These are phyloP conservation scores for Cairina moschata DNA, from an alignment of 2,113 vertebrate species.

Conservation along the genomic window DNA sequence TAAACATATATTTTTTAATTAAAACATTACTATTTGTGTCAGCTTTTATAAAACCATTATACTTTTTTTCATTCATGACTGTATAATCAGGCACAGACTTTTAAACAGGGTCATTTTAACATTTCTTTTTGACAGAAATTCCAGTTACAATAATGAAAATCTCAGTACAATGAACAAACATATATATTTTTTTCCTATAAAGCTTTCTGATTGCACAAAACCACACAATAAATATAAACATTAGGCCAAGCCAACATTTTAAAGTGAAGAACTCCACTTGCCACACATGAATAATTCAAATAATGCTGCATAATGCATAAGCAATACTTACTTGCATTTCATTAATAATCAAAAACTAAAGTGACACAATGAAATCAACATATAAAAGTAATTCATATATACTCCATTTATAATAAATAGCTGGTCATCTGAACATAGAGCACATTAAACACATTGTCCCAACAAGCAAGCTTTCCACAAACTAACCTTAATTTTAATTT, in stretches of 20 bases:
- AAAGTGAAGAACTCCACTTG: slow-evolving; percentile 61
- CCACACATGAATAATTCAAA: slow-evolving; percentile 26
- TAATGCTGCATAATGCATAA: slow-evolving; percentile 30
- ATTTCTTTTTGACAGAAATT: slow-evolving; percentile 10
- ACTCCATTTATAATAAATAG: slow-evolving; percentile 57
- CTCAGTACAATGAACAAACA: slow-evolving; percentile 35
- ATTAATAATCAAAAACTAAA: slow-evolving; percentile 52
- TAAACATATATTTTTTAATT: neutral
- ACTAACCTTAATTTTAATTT: neutral
- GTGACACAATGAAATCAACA: slow-evolving; percentile 48
- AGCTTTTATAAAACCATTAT: neutral
- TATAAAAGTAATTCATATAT: slow-evolving; percentile 51
- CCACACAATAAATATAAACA: slow-evolving; percentile 24
- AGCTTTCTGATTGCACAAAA: slow-evolving; percentile 19
- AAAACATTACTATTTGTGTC: neutral
- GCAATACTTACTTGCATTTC: slow-evolving; percentile 25
- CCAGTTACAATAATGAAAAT: slow-evolving; percentile 17
- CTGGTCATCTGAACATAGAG: slow-evolving; percentile 15
- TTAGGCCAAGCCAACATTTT: slow-evolving; percentile 57
- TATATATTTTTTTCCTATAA: neutral
- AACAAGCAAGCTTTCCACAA: neutral
- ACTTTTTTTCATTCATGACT: neutral
- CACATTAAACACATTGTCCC: slow-evolving; percentile 1
- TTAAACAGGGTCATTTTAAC: neutral
- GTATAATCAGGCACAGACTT: neutral